Base-by-base conservation (phyloP, 1,140 invertebrate species). In the Colletes gigas region DNA sequence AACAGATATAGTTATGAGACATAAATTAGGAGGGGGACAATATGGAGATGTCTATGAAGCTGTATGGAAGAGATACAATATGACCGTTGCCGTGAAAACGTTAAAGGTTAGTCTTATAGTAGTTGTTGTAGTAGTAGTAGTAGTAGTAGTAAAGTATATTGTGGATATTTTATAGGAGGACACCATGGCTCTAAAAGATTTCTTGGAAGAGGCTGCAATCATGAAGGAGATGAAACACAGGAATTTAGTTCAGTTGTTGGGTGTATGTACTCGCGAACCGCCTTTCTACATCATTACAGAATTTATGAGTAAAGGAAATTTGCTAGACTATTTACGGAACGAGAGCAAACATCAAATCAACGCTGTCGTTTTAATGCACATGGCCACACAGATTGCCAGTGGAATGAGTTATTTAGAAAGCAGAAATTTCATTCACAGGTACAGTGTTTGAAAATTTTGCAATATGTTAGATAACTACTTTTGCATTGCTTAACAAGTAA, bases 161-260 rank as follows among this genome's bases (percentile, higher is more conserved):
- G 74, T 55, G 30, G 71, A 12, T 66, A 81, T 80, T 86, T 88
- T 91, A 12, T 85, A 97, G 95, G 99, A 99, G 93, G 99, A 99
- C 90, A 99, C 98, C 17, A 99, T 99, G 99, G 98, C 98, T 3
- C 94, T 99, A 60, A 99, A 99, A 94, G 99, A 99, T 92, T 99
- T 99, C 93, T 94, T 99, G 19, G 99, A 99, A 92, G 99, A 99
- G 94, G 99, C 99, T 8, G 96, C 97, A 73, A 99, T 99, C 67
- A 99, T 99, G 99, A 99, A 99, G 92, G 98, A 99, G 94, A 99
- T 99, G 98, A 98, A 99, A 90, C 99, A 99, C 94, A 97, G 98
- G 10, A 99, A 99, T 95, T 94, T 99, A 81, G 99, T 99, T 71
- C 98, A 99, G 94, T 94, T 99, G 77, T 95, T 99, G 85, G 96